phyloP scores from a whole-genome alignment of 2,797 vertebrate genomes.

The Pseudomugil tenellus region DNA sequence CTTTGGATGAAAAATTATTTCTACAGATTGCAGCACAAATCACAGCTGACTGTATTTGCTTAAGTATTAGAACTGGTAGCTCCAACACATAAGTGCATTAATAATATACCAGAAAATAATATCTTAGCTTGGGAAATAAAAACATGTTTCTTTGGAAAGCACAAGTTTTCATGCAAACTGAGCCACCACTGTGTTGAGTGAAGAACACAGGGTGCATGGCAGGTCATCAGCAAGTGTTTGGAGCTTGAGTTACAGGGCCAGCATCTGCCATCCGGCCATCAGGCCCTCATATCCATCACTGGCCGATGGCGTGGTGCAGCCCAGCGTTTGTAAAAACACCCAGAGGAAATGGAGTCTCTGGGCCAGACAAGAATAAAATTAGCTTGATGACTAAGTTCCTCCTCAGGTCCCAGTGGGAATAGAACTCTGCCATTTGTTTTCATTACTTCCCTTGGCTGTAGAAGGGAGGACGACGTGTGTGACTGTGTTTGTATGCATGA shows the following conservation, averaged over 20 bases:
- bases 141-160: conserved; percentile 42
- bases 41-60: background rate
- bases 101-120: background rate
- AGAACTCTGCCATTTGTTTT: conserved; percentile 86
- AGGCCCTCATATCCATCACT: conserved; percentile 82
- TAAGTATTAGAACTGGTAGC: background rate
- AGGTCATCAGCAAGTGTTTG: conserved; percentile 73
- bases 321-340: conserved; percentile 86
- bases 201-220: conserved; percentile 65
- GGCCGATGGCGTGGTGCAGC: conserved; percentile 77
- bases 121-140: conserved; percentile 15
- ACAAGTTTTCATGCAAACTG: conserved; percentile 36
- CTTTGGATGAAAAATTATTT: background rate
- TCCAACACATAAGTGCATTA: background rate
- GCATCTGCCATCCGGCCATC: conserved; percentile 87
- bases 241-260: conserved; percentile 89
- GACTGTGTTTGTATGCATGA: conserved; percentile 61
- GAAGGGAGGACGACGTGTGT: conserved; percentile 62
- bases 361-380: conserved; percentile 89
- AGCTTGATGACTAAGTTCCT: conserved; percentile 89
- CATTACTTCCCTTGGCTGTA: conserved; percentile 82
- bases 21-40: background rate
- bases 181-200: conserved; percentile 61
- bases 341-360: conserved; percentile 88
- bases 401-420: conserved; percentile 82